Base-by-base conservation (phyloP, 2,113 vertebrate species). In the Crotalus viridis region DNA sequence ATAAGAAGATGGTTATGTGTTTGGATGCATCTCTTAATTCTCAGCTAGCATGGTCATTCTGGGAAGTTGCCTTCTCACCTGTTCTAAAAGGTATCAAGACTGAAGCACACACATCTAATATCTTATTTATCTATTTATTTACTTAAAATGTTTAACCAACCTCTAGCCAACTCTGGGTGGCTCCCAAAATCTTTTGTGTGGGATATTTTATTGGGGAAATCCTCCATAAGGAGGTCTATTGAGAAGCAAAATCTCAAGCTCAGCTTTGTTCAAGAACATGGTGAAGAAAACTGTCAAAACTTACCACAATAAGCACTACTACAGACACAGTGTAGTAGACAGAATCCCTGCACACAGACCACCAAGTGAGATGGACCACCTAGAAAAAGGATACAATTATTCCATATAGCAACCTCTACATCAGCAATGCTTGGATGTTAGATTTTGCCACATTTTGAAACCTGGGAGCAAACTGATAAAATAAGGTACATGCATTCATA, bases 311-410 rank as follows among this genome's bases (percentile, higher is more conserved):
- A 94, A 99, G 98, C 56, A 99, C 92, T 0, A 99, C 0, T 87
- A 99, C 98, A 17, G 99, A 98, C 85, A 99, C 92, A 0, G 97
- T 99, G 97, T 99, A 99, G 96, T 99, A 99, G 91, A 98, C 96
- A 10, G 99, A 99, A 95, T 99, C 99, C 59, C 99, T 98, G 97
- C 98, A 99, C 94, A 99, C 98, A 0, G 99, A 98, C 99, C 99
- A 99, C 98, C 98, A 98, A 1, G 99, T 99, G 95, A 99, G 97
- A 69, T 97, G 93, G 92, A 99, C 99, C 95, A 99, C 99, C 99
- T 99, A 95, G 92, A 95, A 61, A 93, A 93, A 51, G 94, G 86
- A n/a, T 91, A 93, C 74, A 94, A 0, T 87, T 95, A 95, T 46
- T 96, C 86, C 8, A 90, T 94, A 81, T 15, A 94, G 55, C 93